Evolutionary conservation across 2,797 vertebrate genomes (phyloP).

Genomic region (Silurus lanzhouensis): DNA sequence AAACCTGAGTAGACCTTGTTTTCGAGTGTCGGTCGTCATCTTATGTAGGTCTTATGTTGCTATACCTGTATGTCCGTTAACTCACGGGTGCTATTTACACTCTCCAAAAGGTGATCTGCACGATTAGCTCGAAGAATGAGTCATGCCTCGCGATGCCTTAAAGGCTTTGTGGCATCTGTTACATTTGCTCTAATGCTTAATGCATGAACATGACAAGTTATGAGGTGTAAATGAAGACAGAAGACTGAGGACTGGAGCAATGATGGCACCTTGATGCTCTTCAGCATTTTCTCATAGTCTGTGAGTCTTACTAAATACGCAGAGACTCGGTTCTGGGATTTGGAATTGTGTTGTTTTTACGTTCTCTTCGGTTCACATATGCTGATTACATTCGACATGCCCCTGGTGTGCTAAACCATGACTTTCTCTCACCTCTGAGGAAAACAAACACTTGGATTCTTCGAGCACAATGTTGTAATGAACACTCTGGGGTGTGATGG

Average conservation of each 20-base stretch:
- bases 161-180: slow-evolving; percentile 21
- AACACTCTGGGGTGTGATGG: slow-evolving; percentile 23
- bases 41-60: background rate
- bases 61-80: background rate
- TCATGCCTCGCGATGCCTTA: background rate
- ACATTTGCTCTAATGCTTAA: slow-evolving; percentile 18
- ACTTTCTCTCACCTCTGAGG: slow-evolving; percentile 38
- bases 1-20: too few species aligned
- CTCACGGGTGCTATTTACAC: background rate
- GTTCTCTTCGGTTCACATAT: slow-evolving; percentile 38
- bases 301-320: slow-evolving; percentile 64
- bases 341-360: slow-evolving; percentile 48
- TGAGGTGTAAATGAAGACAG: slow-evolving; percentile 53
- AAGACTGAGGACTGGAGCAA: slow-evolving; percentile 21
- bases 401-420: slow-evolving; percentile 37
- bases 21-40: background rate
- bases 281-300: background rate
- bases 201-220: slow-evolving; percentile 22
- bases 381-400: slow-evolving; percentile 50
- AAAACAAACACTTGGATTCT: slow-evolving; percentile 35
- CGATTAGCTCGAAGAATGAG: slow-evolving; percentile 1
- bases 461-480: slow-evolving; percentile 20
- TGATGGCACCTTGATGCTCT: slow-evolving; percentile 34
- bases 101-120: background rate
- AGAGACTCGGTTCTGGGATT: slow-evolving; percentile 54